phyloP scores from a whole-genome alignment of 2,888 invertebrate genomes.

The Disparrhopalites patrizii region DNA sequence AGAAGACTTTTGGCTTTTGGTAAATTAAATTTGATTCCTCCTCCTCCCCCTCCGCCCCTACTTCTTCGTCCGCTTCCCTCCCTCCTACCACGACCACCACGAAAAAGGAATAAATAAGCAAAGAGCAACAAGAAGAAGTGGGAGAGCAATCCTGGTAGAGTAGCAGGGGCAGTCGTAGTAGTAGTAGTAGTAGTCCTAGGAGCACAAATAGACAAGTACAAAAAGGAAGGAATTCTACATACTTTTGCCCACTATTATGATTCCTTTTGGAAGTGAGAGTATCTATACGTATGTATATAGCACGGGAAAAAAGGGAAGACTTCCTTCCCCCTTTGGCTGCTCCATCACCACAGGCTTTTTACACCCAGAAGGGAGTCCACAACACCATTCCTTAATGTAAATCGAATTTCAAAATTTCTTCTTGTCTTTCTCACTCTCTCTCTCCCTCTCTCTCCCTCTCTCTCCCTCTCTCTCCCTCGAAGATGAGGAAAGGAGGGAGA shows the following conservation, averaged over 20 bases:
- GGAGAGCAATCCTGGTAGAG: no score
- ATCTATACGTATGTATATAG: no score
- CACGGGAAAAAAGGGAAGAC: no score
- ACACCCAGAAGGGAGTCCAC: slow-evolving; percentile 29
- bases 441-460: not conserved
- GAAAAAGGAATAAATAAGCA: slow-evolving; percentile 34
- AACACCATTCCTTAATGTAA: slow-evolving; percentile 36
- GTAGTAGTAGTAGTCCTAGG: no score
- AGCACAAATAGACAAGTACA: no score
- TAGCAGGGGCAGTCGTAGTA: no score
- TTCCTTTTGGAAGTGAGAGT: no score
- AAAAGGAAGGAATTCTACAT: no score
- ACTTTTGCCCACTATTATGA: no score
- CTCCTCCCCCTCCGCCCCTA: slow-evolving; percentile 12
- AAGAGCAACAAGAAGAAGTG: slow-evolving; percentile 12
- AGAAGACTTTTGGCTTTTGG: slow-evolving; percentile 13
- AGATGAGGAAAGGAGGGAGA: no score
- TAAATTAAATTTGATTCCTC: slow-evolving; percentile 30
- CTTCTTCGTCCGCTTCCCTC: not conserved
- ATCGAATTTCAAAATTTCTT: slow-evolving; percentile 34
- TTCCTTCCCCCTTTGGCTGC: not conserved
- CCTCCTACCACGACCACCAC: no score
- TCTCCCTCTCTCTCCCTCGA: not conserved
- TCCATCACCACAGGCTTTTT: not conserved
- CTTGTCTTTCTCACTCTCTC: slow-evolving; percentile 6